These are phyloP conservation scores for Hololepta plana DNA, from an alignment of 2,888 invertebrate species.

Conservation along the genomic window DNA sequence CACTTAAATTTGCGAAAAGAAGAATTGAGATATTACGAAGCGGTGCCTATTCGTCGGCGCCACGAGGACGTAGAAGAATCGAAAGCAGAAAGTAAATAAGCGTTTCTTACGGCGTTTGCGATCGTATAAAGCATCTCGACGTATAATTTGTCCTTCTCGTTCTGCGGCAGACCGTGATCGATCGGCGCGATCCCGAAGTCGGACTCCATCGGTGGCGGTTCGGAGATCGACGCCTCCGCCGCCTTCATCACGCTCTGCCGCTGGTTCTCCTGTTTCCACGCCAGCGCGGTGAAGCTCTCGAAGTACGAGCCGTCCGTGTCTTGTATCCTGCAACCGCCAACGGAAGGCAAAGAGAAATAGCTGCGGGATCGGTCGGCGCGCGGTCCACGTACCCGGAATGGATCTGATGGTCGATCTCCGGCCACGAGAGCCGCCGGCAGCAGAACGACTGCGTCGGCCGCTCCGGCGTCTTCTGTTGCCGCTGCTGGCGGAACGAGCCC, in stretches of 20 bases:
- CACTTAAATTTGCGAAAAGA: no score
- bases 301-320: constrained; percentile 90
- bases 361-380: not conserved
- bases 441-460: constrained; percentile 49
- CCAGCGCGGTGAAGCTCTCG: constrained; percentile 80
- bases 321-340: constrained; percentile 56
- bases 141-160: constrained; percentile 55
- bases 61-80: constrained; percentile 1
- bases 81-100: no score
- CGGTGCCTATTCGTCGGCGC: no score
- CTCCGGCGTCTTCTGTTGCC: constrained; percentile 34
- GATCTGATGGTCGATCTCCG: constrained; percentile 67
- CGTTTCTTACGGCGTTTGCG: constrained; percentile 72
- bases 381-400: constrained; percentile 53
- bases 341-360: not conserved
- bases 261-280: constrained; percentile 84
- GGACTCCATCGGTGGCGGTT: constrained; percentile 33
- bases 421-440: constrained; percentile 63
- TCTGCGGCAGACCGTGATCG: constrained; percentile 23
- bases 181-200: constrained; percentile 23
- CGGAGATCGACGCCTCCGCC: constrained; percentile 38
- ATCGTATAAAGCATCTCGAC: constrained; percentile 90
- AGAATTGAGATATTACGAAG: no score
- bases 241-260: constrained; percentile 60
- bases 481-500: constrained; percentile 20